Evolutionary conservation across 35 echinoderm and acorn worm genomes (phyloP).

Genomic region (Diadema setosum): DNA sequence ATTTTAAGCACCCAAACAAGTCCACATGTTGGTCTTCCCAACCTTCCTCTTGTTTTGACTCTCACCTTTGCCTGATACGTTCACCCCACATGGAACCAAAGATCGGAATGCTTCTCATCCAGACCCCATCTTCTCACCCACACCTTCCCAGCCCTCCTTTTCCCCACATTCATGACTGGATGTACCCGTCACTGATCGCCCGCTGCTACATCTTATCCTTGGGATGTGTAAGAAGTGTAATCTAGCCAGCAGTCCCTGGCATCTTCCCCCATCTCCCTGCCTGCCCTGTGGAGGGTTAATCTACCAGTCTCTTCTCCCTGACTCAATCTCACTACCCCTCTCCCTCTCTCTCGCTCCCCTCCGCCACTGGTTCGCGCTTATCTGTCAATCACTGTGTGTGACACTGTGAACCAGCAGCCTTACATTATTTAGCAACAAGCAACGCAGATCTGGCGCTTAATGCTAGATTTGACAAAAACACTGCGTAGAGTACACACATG

Average conservation of each 20-base stretch:
- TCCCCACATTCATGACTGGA: too few relatives aligned
- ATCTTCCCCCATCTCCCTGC: too few relatives aligned
- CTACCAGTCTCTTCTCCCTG: background rate
- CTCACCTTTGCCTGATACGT: too few relatives aligned
- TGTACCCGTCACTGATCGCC: too few relatives aligned
- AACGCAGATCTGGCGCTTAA: background rate
- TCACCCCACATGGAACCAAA: too few relatives aligned
- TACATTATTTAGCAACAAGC: background rate
- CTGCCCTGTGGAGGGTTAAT: background rate
- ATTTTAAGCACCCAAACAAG: too few relatives aligned
- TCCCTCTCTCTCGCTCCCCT: background rate
- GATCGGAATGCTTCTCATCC: too few relatives aligned
- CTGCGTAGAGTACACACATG: background rate
- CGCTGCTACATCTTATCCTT: too few relatives aligned
- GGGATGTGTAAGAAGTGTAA: background rate
- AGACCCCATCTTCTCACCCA: too few relatives aligned
- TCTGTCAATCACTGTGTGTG: conserved; percentile 1
- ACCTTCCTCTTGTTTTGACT: too few relatives aligned
- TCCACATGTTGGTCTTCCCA: too few relatives aligned
- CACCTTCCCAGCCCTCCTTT: too few relatives aligned
- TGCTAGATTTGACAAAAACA: conserved; percentile 1
- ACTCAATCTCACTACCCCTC: background rate
- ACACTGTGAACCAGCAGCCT: background rate
- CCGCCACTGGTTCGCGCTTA: background rate
- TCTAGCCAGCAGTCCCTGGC: background rate